Conservation (phyloP, 2,797 vertebrate genomes). For the Pogonophryne albipinna region DNA sequence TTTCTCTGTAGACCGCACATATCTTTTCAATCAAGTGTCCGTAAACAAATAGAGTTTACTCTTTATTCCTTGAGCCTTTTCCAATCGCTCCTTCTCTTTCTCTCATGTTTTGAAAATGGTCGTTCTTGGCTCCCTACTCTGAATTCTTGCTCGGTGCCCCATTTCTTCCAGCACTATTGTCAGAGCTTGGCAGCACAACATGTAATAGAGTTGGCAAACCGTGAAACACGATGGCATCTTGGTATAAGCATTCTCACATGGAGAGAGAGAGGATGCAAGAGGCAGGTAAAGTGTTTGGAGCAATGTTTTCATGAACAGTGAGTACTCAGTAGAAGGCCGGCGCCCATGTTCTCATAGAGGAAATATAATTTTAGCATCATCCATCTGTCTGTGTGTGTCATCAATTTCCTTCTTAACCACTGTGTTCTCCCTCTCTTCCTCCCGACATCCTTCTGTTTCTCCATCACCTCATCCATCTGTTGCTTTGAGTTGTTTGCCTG, state of each 20-base stretch:
- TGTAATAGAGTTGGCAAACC: constrained; percentile 20
- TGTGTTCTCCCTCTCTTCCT: constrained; percentile 1
- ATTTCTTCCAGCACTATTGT: constrained; percentile 42
- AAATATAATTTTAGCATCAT: constrained; percentile 46
- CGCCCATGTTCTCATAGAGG: constrained; percentile 27
- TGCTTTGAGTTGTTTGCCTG: not conserved
- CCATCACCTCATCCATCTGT: constrained; percentile 29
- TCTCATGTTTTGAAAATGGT: constrained; percentile 21
- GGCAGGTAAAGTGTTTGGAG: constrained; percentile 18
- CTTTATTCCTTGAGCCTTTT: constrained; percentile 17
- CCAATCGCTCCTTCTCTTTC: not conserved
- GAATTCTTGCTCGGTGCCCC: constrained; percentile 47
- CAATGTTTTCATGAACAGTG: constrained; percentile 26
- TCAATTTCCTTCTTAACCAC: constrained; percentile 34
- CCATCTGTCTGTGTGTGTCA: constrained; percentile 36
- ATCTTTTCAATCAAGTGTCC: constrained; percentile 34
- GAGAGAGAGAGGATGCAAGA: constrained; percentile 8
- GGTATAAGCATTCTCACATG: constrained; percentile 30
- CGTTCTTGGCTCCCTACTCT: constrained; percentile 16
- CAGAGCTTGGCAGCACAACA: constrained; percentile 42
- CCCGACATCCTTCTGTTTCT: constrained; percentile 3
- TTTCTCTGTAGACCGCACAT: not conserved
- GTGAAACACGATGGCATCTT: constrained; percentile 34
- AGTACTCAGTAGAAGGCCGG: constrained; percentile 36
- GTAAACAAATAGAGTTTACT: constrained; percentile 34